Evolutionary conservation across 2,113 vertebrate species (phyloP), one percentile per base, ranked within the genome.

Genomic region (Willisornis vidua): DNA sequence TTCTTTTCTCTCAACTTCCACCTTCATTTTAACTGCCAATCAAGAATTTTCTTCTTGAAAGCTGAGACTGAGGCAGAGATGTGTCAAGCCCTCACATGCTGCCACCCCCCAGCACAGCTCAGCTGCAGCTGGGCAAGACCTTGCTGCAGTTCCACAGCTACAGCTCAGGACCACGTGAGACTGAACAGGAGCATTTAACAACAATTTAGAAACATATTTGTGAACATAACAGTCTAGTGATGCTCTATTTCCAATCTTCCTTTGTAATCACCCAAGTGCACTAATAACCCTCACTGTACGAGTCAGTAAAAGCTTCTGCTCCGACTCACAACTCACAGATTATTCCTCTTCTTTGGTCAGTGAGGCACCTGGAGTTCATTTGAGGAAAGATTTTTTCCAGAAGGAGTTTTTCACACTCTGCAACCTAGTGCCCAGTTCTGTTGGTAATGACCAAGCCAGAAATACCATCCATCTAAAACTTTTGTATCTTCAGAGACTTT

Each of bases 131-230:
- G 49, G 37, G 11, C 14, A 85, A 73, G 3, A 19, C 49, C 49
- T 45, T 45, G 25, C 35, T 65, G 51, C 37, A 10, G 29, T 51
- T 80, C 45, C 78, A 46, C 22, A 54, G 52, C 59, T 72, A 41
- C 33, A 76, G n/a, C 37, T 59, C 43, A 9, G 18, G 80, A 45
- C 12, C 35, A 37, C 0, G 0, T 4, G 22, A 7, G 19, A 31
- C 18, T 54, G 9, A 63, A 25, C 2, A 63, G 28, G 7, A 65
- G 20, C 4, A 0, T 29, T 72, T 39, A 25, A 35, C 24, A 86
- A 26, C 33, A 52, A 26, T 57, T 88, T 11, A 57, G 37, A 61
- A 72, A 61, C 8, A 2, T 24, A 26, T 29, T 48, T 52, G 52
- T 52, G 37, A 85, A 26, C 20, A 51, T 52, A 61, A 24, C 1